Base-by-base conservation (phyloP, 2,888 invertebrate genomes). In the Callyntrura guangdongensis region DNA sequence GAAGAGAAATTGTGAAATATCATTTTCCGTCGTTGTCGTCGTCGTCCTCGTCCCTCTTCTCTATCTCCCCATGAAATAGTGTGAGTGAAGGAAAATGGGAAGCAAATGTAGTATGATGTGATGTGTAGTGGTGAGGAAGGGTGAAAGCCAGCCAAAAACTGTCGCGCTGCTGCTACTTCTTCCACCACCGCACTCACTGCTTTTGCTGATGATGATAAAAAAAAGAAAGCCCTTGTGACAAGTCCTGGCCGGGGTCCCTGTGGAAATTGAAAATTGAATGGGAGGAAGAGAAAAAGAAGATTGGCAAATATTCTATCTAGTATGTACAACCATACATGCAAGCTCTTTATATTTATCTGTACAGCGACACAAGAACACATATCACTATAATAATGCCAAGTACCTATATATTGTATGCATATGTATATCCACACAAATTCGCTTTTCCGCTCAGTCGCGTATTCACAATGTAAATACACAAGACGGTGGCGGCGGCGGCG, bases 191-290 rank as follows among this genome's bases (percentile, higher is more conserved):
- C 45, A 17, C 8, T 1, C 49, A 74, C 47, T 49, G 20, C 20
- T 56, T 53, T 56, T 27, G 79, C 25, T 59, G 77, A 77, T 53
- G 79, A 77, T 89, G 84, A 90, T 90, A 86, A 90, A 86, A n/a
- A n/a, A 86, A 90, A 86, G 90, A 90, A 90, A 90, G 90, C 90
- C 86, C 90, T 85, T 64, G 90, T 86, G 90, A 90, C 90, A 86
- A 67, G 85, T 72, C 74, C 67, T 87, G 86, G 89, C 61, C 81
- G 85, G 89, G 59, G 86, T 90, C 90, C 90, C 90, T 69, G 86
- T 90, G 90, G 90, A 90, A 90, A 90, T 90, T 85, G 90, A 90
- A 90, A 90, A 90, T 90, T 90, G 90, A 90, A 90, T 90, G 90
- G 90, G 90, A 84, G 81, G 90, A 83, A 61, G 64, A 90, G 69